Conservation (phyloP, 2,888 invertebrate genomes). For the Dicroscelio sp. region DNA sequence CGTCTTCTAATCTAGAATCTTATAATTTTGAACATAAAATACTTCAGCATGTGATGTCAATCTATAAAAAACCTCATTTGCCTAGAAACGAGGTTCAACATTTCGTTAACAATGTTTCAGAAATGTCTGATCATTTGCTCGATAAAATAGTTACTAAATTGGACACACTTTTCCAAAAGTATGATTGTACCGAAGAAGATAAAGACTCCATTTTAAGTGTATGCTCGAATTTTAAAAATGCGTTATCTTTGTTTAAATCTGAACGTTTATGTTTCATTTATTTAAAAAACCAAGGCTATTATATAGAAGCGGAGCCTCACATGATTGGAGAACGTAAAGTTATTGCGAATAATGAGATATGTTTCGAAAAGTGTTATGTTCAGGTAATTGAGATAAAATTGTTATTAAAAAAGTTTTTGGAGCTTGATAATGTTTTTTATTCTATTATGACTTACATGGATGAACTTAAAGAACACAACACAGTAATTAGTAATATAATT, state of each 20-base stretch:
- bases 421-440: constrained; percentile 18
- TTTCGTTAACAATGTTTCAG: constrained; percentile 11
- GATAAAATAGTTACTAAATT: neutral
- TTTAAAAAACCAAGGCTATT: constrained; percentile 14
- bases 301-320: constrained; percentile 23
- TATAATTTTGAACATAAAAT: constrained; percentile 13
- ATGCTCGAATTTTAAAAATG: constrained; percentile 15
- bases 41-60: neutral
- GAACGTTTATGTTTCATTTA: constrained; percentile 19
- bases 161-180: constrained; percentile 24
- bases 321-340: neutral
- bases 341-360: neutral
- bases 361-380: constrained; percentile 20
- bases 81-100: constrained; percentile 41
- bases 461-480: neutral
- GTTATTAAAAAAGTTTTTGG: constrained; percentile 57
- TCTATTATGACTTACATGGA: constrained; percentile 25
- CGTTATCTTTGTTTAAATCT: constrained; percentile 10
- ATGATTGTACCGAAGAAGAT: neutral
- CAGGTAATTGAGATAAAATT: constrained; percentile 39
- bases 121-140: constrained; percentile 4
- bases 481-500: neutral
- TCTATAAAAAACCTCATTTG: constrained; percentile 30
- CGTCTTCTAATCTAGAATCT: neutral
- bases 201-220: neutral